These are phyloP conservation scores for Rhombomys opimus DNA, from an alignment of 2,113 vertebrate species.

Conservation along the genomic window DNA sequence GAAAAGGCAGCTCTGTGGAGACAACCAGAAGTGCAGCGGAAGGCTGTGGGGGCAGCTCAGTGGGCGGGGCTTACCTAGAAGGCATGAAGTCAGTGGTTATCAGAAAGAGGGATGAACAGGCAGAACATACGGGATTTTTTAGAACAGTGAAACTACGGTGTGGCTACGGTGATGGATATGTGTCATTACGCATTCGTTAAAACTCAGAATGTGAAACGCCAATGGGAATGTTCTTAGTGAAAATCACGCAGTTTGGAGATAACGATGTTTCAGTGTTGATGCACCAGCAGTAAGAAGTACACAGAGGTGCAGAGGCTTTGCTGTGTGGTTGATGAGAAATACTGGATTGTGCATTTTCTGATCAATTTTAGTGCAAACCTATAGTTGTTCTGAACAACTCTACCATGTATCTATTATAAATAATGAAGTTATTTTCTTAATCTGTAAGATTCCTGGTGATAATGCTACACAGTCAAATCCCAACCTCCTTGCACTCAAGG, in stretches of 20 bases:
- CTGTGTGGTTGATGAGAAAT: not conserved
- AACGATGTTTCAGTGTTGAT: not conserved
- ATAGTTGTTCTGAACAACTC: too few species aligned
- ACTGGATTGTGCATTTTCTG: not conserved
- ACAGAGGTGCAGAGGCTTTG: not conserved
- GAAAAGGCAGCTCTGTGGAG: not conserved
- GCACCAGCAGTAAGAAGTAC: not conserved
- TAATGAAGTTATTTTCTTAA: not conserved
- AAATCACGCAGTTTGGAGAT: not conserved
- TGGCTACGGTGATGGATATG: not conserved
- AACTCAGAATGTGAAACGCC: not conserved
- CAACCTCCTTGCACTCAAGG: not conserved
- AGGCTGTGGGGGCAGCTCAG: not conserved
- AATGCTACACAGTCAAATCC: conserved; percentile 16
- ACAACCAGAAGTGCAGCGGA: too few species aligned
- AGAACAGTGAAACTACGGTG: not conserved
- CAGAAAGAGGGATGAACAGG: not conserved
- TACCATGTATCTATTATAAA: too few species aligned
- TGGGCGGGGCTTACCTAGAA: not conserved
- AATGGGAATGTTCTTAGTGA: not conserved
- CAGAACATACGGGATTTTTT: not conserved
- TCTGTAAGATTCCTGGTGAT: not conserved
- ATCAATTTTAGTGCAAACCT: not conserved
- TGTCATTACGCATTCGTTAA: too few species aligned
- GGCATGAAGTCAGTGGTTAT: not conserved